Conservation (phyloP, 2,888 invertebrate species). For the Agonopterix subpropinquella region DNA sequence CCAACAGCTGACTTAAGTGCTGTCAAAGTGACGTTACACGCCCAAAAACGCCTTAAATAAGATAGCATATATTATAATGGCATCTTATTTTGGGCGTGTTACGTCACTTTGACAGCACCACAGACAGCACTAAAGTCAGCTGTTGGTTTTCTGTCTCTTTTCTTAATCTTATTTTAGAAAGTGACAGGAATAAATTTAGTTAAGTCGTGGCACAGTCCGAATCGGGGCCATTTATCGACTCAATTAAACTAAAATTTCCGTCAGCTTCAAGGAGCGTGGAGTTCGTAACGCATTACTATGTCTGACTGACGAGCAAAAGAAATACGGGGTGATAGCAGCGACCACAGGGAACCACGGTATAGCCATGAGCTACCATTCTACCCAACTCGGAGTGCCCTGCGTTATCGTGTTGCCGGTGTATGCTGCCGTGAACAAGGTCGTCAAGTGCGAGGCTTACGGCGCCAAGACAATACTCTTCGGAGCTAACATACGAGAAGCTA, state of each 20-base stretch:
- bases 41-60: too few relatives aligned
- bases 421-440: constrained; percentile 93
- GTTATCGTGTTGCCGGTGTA: constrained; percentile 92
- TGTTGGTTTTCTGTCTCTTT: too few relatives aligned
- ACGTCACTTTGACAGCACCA: too few relatives aligned
- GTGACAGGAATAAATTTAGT: too few relatives aligned
- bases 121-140: too few relatives aligned
- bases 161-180: too few relatives aligned
- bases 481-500: constrained; percentile 86
- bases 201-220: too few relatives aligned
- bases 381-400: constrained; percentile 80
- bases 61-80: too few relatives aligned
- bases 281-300: constrained; percentile 87
- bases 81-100: too few relatives aligned
- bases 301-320: constrained; percentile 83
- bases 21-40: too few relatives aligned
- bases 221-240: too few relatives aligned
- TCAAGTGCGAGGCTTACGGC: constrained; percentile 85
- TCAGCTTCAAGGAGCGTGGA: constrained; percentile 95
- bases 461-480: constrained; percentile 89
- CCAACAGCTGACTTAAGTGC: too few relatives aligned
- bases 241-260: background rate
- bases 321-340: constrained; percentile 89
- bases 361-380: constrained; percentile 83
- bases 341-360: constrained; percentile 95